A percentile compares a stretch with the other conserved stretches of the same genome.
These are phyloP conservation scores for Sepiola atlantica DNA, from an alignment of 2,888 invertebrate species.

Conservation along the genomic window DNA sequence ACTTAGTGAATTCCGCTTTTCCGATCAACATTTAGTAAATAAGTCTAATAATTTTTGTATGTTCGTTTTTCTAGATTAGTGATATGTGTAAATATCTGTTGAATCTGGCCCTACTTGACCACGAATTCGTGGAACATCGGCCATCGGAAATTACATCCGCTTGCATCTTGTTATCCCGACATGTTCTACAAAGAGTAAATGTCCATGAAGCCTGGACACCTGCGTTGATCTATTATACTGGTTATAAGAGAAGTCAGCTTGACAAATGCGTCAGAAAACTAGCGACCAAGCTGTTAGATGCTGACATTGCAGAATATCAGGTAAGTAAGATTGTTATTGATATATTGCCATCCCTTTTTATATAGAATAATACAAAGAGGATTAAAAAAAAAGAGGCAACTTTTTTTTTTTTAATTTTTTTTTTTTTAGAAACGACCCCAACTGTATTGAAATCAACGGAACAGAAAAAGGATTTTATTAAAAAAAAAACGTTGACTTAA, in stretches of 20 bases:
- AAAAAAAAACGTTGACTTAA: too few species aligned
- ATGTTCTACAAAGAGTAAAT: slow-evolving; percentile 52
- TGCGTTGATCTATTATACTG: slow-evolving; percentile 60
- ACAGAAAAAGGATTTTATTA: too few species aligned
- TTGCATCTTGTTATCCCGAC: slow-evolving; percentile 62
- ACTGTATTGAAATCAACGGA: too few species aligned
- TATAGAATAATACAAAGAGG: neutral
- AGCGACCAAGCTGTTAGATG: slow-evolving; percentile 55
- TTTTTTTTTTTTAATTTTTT: too few species aligned
- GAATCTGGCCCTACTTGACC: slow-evolving; percentile 60
- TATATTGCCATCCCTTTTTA: too few species aligned
- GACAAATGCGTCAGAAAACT: slow-evolving; percentile 54
- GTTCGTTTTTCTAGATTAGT: slow-evolving; percentile 52
- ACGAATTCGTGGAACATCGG: slow-evolving; percentile 56
- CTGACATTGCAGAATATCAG: slow-evolving; percentile 56
- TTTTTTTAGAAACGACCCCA: too few species aligned
- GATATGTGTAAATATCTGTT: slow-evolving; percentile 61
- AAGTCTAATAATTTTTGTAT: neutral
- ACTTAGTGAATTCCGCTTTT: neutral
- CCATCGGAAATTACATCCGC: slow-evolving; percentile 64
- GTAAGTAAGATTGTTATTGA: too few species aligned
- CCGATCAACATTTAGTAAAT: neutral
- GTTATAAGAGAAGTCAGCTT: slow-evolving; percentile 60
- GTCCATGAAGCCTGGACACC: slow-evolving; percentile 58
- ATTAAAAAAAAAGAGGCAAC: neutral